Evolutionary conservation across 37 sponge, comb jelly and placozoan genomes (phyloP), one percentile per base, ranked within the genome.

Genomic region (Bolinopsis microptera): DNA sequence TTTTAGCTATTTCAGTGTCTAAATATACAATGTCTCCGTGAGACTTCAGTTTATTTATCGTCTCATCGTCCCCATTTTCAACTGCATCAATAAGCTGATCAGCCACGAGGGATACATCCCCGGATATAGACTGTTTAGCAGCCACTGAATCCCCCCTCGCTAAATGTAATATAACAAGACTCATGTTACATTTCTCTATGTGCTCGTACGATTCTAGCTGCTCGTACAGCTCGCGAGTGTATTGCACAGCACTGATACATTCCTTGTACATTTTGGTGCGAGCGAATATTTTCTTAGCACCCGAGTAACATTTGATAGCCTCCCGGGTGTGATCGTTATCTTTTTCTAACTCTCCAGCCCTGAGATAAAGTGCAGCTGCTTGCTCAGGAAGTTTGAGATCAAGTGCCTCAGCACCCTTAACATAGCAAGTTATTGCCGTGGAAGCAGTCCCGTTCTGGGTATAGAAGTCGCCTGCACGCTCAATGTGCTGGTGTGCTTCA

Each of bases 1-100:
- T 82, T 82, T 82, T 82, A 31, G 83, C 83, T 30, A 82, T 82
- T 82, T 82, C 83, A 32, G 83, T 82, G 3, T 82, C 83, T 18
- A 82, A 36, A 82, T 82, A 82, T 2, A 82, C 38, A 24, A 82
- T 30, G 38, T 82, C 83, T 5, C 83, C 83, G 24, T 35, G 35
- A 36, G 38, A 21, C 8, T 33, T 9, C 3, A 82, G 38, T 35
- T 31, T 35, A 3, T 36, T 82, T 18, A 82, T 32, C 83, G 35
- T 30, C 3, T 82, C 83, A 24, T 82, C 83, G 30, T 82, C 83
- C 5, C 83, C 83, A 8, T 18, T 23, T 5, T 82, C 83, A 18
- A 82, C 83, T 1, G 83, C 83, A 31, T 24, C 24, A 35, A 82
- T 82, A 2, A 82, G 83, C 35, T 82, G 32, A 32, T 82, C 83